phyloP scores from a whole-genome alignment of 2,797 vertebrate species.

The Delichon dasypus region DNA sequence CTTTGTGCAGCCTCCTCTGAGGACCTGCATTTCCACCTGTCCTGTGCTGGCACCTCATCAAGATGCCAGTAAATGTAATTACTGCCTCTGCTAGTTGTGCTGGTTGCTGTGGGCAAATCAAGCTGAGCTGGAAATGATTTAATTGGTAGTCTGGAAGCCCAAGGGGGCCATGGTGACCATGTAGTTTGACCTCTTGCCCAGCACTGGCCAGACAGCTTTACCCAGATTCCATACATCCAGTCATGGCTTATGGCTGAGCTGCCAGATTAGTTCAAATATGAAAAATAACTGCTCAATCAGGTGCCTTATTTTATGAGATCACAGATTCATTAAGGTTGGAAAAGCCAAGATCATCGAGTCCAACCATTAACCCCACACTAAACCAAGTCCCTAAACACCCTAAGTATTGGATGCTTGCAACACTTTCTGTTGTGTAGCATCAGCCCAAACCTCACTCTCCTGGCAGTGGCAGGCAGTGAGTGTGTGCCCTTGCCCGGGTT shows the following conservation, averaged over 20 bases:
- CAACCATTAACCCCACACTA: neutral
- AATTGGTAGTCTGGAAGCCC: conserved; percentile 23
- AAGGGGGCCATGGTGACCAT: neutral
- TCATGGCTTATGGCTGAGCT: neutral
- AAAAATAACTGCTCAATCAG: neutral
- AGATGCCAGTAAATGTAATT: neutral
- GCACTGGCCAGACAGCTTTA: neutral
- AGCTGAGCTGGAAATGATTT: conserved; percentile 21
- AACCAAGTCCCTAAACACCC: neutral
- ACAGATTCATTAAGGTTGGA: neutral
- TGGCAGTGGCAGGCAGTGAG: fast-evolving
- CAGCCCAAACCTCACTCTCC: neutral
- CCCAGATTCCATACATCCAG: neutral
- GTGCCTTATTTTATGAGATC: neutral
- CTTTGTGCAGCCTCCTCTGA: neutral
- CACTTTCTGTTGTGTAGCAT: neutral
- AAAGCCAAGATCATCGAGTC: neutral
- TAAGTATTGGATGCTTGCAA: neutral
- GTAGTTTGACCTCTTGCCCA: neutral
- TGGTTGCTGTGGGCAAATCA: conserved; percentile 3
- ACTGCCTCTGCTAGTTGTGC: neutral
- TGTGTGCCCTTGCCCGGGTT: neutral
- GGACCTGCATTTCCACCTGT: neutral
- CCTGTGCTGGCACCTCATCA: neutral
- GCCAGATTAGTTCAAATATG: neutral